These are phyloP conservation scores for Punctoribates punctum DNA, from an alignment of 2,888 invertebrate species.

Conservation along the genomic window DNA sequence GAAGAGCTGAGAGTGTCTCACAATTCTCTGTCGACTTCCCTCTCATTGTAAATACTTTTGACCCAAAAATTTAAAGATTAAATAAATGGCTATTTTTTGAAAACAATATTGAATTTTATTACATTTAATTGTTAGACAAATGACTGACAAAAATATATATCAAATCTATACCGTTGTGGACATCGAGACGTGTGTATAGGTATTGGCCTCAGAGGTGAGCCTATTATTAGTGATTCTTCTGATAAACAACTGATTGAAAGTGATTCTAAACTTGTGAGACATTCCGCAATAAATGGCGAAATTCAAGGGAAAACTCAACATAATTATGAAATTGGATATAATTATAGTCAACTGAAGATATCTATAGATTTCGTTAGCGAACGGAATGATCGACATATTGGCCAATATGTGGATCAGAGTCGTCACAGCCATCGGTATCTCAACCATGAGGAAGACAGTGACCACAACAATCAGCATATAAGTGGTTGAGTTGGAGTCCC, in stretches of 20 bases:
- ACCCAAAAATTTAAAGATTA: no score
- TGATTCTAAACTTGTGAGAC: slow-evolving; percentile 88
- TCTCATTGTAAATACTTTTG: no score
- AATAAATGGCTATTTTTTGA: no score
- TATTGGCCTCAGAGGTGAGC: no score
- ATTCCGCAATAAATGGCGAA: slow-evolving; percentile 95
- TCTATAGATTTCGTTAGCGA: slow-evolving; percentile 63
- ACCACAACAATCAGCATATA: slow-evolving; percentile 83
- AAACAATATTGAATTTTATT: no score
- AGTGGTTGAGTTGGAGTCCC: slow-evolving; percentile 76
- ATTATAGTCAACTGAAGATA: slow-evolving; percentile 72
- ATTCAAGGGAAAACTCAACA: slow-evolving; percentile 66
- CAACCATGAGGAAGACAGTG: slow-evolving; percentile 74
- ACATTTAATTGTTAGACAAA: no score
- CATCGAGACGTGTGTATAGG: no score
- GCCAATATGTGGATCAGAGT: slow-evolving; percentile 73
- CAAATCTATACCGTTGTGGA: no score
- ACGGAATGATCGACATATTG: slow-evolving; percentile 51
- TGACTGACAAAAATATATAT: no score
- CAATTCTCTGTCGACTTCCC: no score
- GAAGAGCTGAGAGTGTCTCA: no score
- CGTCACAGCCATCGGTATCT: slow-evolving; percentile 77
- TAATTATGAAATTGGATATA: slow-evolving; percentile 84
- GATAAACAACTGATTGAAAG: slow-evolving; percentile 73
- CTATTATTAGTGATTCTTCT: neutral